These are phyloP conservation scores for Fregetta grallaria DNA, from an alignment of 2,113 vertebrate species.

Conservation along the genomic window DNA sequence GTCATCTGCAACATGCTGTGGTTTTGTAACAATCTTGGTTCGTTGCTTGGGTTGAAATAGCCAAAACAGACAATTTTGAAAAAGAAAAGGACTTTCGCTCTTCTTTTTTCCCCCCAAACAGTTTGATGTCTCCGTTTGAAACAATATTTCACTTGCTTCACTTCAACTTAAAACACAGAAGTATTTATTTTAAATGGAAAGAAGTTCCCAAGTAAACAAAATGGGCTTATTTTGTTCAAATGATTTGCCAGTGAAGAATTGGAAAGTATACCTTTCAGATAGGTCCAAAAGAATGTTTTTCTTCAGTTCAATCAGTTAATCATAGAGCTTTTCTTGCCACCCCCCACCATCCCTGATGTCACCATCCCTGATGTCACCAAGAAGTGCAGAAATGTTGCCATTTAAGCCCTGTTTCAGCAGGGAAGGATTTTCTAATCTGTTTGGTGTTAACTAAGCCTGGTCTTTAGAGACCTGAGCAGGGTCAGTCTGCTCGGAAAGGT, in stretches of 20 bases:
- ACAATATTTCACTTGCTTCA: background rate
- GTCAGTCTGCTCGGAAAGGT: background rate
- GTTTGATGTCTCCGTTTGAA: background rate
- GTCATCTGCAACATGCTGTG: slow-evolving; percentile 12
- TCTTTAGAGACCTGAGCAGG: background rate
- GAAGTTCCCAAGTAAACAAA: background rate
- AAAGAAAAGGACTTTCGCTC: too few species aligned
- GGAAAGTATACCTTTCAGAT: background rate
- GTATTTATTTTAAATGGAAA: slow-evolving; percentile 1
- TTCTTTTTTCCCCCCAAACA: background rate
- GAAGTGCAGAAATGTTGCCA: background rate
- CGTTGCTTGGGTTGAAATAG: background rate
- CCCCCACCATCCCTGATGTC: background rate
- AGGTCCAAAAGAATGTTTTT: background rate
- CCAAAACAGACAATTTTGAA: background rate
- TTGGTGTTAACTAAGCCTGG: background rate
- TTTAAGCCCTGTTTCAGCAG: background rate
- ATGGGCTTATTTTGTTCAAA: background rate
- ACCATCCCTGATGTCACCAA: rapidly evolving
- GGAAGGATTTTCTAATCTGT: background rate
- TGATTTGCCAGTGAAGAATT: background rate
- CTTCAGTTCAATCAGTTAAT: background rate
- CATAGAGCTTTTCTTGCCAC: background rate
- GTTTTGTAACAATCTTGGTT: background rate
- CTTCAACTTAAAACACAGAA: background rate